phyloP scores from a whole-genome alignment of 2,113 vertebrate genomes.

The Fukomys damarensis region DNA sequence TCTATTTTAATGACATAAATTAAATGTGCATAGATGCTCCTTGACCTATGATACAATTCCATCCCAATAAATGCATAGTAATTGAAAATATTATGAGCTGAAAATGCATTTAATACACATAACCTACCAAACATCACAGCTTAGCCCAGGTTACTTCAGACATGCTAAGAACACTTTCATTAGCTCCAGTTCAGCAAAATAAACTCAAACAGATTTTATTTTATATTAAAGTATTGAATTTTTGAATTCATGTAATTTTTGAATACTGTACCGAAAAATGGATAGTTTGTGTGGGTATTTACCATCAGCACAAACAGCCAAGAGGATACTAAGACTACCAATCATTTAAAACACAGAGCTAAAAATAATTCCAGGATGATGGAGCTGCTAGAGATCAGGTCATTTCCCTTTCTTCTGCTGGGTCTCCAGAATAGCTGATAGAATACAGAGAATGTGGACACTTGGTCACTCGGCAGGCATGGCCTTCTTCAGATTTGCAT shows the following conservation, averaged over 20 bases:
- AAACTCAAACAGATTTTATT: not conserved
- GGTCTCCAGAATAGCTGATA: not conserved
- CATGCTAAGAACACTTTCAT: not conserved
- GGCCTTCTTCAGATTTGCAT: not conserved
- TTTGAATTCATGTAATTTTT: not conserved
- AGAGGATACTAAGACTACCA: not conserved
- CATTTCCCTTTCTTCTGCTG: not conserved
- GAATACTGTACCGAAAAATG: not conserved
- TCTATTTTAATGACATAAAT: slow-evolving; percentile 14
- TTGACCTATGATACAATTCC: not conserved
- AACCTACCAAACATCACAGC: not conserved
- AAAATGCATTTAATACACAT: not conserved
- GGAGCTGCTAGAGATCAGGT: not conserved
- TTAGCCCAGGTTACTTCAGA: not conserved
- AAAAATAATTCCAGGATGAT: not conserved
- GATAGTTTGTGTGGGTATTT: not conserved
- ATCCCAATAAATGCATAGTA: not conserved
- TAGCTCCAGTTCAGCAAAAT: not conserved
- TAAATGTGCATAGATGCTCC: not conserved
- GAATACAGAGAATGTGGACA: accelerated
- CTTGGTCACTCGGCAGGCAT: not conserved
- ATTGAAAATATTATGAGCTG: not conserved
- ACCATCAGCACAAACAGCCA: not conserved
- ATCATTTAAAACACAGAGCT: not conserved
- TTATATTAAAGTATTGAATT: not conserved